Conservation (phyloP, 1,140 invertebrate genomes). For the Zaprionus camerounensis region DNA sequence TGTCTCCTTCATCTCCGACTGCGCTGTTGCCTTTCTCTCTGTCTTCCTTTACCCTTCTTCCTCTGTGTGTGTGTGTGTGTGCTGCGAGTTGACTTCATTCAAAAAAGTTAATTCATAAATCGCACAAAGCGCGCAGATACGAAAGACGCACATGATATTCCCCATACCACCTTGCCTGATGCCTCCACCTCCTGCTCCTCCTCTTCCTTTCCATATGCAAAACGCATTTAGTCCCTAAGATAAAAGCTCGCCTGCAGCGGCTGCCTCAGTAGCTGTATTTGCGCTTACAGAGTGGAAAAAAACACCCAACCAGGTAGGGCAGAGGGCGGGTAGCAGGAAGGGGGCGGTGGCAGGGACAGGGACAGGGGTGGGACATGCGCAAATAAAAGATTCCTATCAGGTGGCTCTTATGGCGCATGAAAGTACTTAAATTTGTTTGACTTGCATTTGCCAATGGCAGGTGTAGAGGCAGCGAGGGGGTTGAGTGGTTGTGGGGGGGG, state of each 20-base stretch:
- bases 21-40: constrained; percentile 13
- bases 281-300: constrained; percentile 30
- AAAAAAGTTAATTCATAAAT: constrained; percentile 82
- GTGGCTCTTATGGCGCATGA: constrained; percentile 79
- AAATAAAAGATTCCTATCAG: constrained; percentile 83
- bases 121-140: constrained; percentile 78
- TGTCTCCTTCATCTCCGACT: constrained; percentile 31
- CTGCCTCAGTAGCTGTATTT: constrained; percentile 36
- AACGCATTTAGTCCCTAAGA: constrained; percentile 73
- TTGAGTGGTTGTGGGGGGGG: not conserved
- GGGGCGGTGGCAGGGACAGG: not conserved
- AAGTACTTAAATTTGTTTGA: constrained; percentile 82
- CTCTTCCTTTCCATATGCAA: constrained; percentile 53
- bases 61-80: constrained; percentile 24
- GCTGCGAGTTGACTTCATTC: constrained; percentile 75
- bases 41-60: not conserved
- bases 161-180: not conserved
- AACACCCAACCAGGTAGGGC: not conserved
- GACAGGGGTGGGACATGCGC: constrained; percentile 30
- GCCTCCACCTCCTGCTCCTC: not conserved
- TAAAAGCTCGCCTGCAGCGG: constrained; percentile 62
- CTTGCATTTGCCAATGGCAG: constrained; percentile 63
- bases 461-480: not conserved
- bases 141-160: constrained; percentile 63
- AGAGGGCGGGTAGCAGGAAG: not conserved